Base-by-base conservation (phyloP, 2,888 invertebrate species). In the Meliscaeva auricollis region DNA sequence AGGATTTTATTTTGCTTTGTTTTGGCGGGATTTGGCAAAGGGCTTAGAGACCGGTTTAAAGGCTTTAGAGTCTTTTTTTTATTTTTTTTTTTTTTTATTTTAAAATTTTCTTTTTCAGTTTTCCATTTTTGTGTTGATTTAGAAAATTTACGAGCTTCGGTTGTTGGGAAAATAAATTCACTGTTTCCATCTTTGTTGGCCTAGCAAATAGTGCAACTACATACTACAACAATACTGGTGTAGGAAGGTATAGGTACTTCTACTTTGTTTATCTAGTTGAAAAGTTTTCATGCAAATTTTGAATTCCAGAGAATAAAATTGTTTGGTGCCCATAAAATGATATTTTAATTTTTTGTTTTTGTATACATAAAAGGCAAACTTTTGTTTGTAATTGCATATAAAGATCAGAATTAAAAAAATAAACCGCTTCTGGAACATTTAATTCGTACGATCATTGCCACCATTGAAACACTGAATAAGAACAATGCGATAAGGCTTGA, bases 141-240 rank as follows among this genome's bases (percentile, higher is more conserved):
- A 20, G n/a, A n/a, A 73, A 73, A 83, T 77, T 83, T 77, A 83
- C 48, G 77, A 56, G 72, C 35, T 62, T 77, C n/a, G 38, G 30
- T 30, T 54, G 48, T 60, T 35, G 15, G 73, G 69, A 58, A 54
- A 73, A 77, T 77, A 77, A 82, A 82, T 73, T 68, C 68, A 41
- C 52, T 66, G 26, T 17, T 60, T 72, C 13, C 50, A 60, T 32
- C 26, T 68, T 38, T 60, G 46, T 73, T 74, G 62, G 30, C 30
- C 58, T 30, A 62, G 48, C 48, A 9, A 35, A 30, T 35, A 32
- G 52, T 22, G 68, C 35, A 68, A 38, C 22, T 17, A 5, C 13
- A 38, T 17, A 11, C 32, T 32, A 32, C 32, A 17, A 20, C 20
- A 2, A 9, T 2, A 17, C n/a, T n/a, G n/a, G n/a, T 48, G 11